Evolutionary conservation across 2,113 vertebrate species (phyloP).

Genomic region (Patagioenas fasciata): DNA sequence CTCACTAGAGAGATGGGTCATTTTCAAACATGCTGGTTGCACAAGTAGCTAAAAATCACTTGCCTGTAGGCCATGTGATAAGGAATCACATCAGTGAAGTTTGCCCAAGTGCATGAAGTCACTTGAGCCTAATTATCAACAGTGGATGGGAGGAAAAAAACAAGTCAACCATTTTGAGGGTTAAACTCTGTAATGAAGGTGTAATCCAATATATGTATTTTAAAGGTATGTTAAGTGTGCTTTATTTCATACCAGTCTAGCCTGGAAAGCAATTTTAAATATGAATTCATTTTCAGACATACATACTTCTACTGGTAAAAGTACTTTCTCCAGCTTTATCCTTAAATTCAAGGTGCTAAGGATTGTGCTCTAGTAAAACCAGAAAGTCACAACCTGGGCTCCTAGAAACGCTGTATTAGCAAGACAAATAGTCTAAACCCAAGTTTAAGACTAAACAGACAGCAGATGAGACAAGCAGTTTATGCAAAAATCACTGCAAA

Average conservation of each 20-base stretch:
- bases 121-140: neutral
- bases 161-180: neutral
- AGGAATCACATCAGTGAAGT: neutral
- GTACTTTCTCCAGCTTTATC: neutral
- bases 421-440: neutral
- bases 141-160: neutral
- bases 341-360: neutral
- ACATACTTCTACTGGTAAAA: neutral
- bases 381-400: neutral
- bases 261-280: neutral
- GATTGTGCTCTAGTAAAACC: neutral
- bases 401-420: neutral
- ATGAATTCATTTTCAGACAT: neutral
- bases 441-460: neutral
- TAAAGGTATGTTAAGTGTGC: neutral
- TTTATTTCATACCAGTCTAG: neutral
- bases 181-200: neutral
- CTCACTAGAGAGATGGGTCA: neutral
- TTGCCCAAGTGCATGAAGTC: neutral
- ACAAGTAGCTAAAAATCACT: neutral
- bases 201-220: neutral
- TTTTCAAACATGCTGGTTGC: neutral
- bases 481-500: neutral
- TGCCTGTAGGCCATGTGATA: neutral
- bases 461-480: neutral